Evolutionary conservation across 37 sponge, comb jelly and placozoan genomes (phyloP), one percentile per base, ranked within the genome.

Genomic region (Halichondria panicea): DNA sequence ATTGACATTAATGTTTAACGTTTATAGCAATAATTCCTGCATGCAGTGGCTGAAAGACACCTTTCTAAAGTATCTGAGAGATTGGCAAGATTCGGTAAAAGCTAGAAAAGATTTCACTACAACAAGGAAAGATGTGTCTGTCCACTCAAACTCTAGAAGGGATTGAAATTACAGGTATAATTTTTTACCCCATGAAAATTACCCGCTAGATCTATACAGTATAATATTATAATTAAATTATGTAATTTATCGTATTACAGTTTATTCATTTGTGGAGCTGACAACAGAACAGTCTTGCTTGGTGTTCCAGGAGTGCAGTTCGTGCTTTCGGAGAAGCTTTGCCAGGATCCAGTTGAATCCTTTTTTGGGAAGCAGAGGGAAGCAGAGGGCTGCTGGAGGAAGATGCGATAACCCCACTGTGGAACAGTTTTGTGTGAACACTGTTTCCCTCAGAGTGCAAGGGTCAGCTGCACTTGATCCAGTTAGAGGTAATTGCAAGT

Each of bases 341-440:
- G 58, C 31, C 69, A 78, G 55, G 79, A 78, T 53, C 69, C 68
- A 24, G 41, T 67, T 21, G 79, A 80, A 57, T 41, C 80, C 35
- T 80, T 80, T 58, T 70, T 80, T 70, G 71, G n/a, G n/a, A n/a
- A n/a, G n/a, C n/a, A n/a, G n/a, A n/a, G n/a, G 80, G 11, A 69
- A 80, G 46, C 80, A 80, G 35, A 69, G 80, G 25, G 32, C 32
- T 9, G 24, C 19, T 34, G 80, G 80, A 43, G 80, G 70, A 44
- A n/a, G 62, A 43, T 43, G 24, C 25, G 80, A 80, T 63, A 80
- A 80, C 71, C 80, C 80, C 12, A 42, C 80, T 24, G 70, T 70
- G 18, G 32, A 70, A 15, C 34, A 69, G 27, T 80, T 70, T 70
- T 61, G 45, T 68, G 46, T 59, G 36, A 80, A 80, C 44, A 68